These are phyloP conservation scores for Harmothoe impar DNA, from an alignment of 2,888 invertebrate genomes.

Conservation along the genomic window DNA sequence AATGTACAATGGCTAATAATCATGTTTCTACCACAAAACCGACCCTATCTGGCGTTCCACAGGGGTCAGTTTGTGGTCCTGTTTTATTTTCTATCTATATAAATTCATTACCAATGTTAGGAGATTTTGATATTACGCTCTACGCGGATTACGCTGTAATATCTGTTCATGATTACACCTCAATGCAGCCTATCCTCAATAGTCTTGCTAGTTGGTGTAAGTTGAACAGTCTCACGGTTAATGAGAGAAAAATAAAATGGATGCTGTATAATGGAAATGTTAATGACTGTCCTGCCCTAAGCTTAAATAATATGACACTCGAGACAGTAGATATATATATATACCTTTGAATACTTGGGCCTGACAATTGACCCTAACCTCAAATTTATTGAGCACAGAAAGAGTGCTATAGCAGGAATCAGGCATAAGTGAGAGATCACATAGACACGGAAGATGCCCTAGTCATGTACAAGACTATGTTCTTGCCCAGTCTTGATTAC, in stretches of 20 bases:
- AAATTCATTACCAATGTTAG: not conserved
- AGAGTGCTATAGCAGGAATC: not conserved
- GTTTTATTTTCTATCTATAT: too few relatives aligned
- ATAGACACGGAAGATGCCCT: not conserved
- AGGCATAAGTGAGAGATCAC: not conserved
- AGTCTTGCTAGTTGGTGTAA: too few relatives aligned
- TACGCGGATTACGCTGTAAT: not conserved
- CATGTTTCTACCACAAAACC: not conserved
- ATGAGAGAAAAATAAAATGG: too few relatives aligned
- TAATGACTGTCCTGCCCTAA: not conserved
- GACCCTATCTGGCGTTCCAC: not conserved
- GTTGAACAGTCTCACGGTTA: too few relatives aligned
- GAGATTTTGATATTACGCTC: not conserved
- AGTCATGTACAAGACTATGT: not conserved
- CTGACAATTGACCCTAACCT: too few relatives aligned
- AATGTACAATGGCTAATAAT: not conserved
- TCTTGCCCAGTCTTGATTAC: not conserved
- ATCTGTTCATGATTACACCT: too few relatives aligned
- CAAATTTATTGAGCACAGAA: too few relatives aligned
- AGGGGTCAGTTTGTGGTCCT: not conserved
- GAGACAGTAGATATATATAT: not conserved
- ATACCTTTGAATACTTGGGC: too few relatives aligned
- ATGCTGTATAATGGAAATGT: too few relatives aligned
- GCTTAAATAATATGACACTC: not conserved
- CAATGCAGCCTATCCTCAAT: too few relatives aligned